Evolutionary conservation across 2,888 invertebrate genomes (phyloP).

Genomic region (Drosophila meridionalis): DNA sequence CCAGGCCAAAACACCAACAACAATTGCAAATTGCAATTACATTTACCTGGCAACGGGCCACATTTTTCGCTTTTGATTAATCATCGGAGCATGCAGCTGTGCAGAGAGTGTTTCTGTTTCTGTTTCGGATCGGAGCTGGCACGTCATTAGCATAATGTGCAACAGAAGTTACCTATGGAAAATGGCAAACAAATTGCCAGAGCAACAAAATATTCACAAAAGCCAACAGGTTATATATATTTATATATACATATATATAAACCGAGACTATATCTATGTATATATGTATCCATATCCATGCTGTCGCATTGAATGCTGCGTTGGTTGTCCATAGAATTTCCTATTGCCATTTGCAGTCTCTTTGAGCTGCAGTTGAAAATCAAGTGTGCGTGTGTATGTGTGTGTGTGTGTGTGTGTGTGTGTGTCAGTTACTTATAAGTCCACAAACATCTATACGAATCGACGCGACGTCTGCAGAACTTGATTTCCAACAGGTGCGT

Average conservation of each 20-base stretch:
- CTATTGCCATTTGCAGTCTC: slow-evolving; percentile 57
- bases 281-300: background rate
- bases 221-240: slow-evolving; percentile 61
- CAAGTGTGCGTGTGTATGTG: slow-evolving; percentile 12
- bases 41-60: slow-evolving; percentile 70
- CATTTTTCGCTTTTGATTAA: slow-evolving; percentile 71
- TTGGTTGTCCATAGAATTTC: slow-evolving; percentile 64
- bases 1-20: slow-evolving; percentile 36
- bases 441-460: slow-evolving; percentile 54
- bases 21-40: slow-evolving; percentile 71
- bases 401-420: slow-evolving; percentile 17
- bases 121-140: slow-evolving; percentile 55
- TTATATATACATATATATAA: background rate
- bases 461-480: slow-evolving; percentile 72
- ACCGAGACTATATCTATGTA: background rate
- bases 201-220: slow-evolving; percentile 28
- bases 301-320: slow-evolving; percentile 49
- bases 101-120: slow-evolving; percentile 35
- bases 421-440: slow-evolving; percentile 38
- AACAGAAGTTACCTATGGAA: slow-evolving; percentile 75
- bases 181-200: slow-evolving; percentile 78
- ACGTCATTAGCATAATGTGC: slow-evolving; percentile 80
- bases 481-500: slow-evolving; percentile 84
- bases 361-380: slow-evolving; percentile 29
- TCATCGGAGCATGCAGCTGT: slow-evolving; percentile 70